Conservation (phyloP, 2,888 invertebrate genomes). For the Ptilodon capucinus region DNA sequence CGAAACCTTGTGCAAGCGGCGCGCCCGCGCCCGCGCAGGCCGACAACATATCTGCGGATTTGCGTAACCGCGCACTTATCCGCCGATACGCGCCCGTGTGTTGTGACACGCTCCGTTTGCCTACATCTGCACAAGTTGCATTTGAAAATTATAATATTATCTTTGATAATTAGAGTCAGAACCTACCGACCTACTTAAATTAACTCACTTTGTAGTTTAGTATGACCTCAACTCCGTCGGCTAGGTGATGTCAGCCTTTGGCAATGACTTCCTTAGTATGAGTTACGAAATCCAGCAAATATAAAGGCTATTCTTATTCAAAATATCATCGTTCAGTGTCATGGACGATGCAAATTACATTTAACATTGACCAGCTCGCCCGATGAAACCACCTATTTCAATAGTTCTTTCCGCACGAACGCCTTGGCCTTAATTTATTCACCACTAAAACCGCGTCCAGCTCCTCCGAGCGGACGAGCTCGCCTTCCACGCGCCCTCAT, state of each 20-base stretch:
- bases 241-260: background rate
- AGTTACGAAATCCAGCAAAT: background rate
- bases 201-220: background rate
- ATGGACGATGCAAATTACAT: conserved; percentile 43
- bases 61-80: conserved; percentile 82
- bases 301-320: conserved; percentile 10
- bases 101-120: conserved; percentile 74
- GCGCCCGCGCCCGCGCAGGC: conserved; percentile 73
- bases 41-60: conserved; percentile 82
- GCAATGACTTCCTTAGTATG: background rate
- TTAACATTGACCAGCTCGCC: conserved; percentile 37
- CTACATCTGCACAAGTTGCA: conserved; percentile 55
- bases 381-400: conserved; percentile 37
- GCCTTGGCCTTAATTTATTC: conserved; percentile 35
- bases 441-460: conserved; percentile 29
- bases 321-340: conserved; percentile 42
- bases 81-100: conserved; percentile 74
- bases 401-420: conserved; percentile 38
- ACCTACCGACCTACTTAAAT: background rate
- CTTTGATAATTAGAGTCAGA: conserved; percentile 12
- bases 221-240: background rate
- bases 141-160: conserved; percentile 45
- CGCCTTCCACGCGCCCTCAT: conserved; percentile 37
- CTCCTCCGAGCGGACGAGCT: conserved; percentile 25
- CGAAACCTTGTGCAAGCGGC: conserved; percentile 81